Percentiles rank a stretch among this genome's conserved stretches.
Evolutionary conservation across 2,888 invertebrate genomes (phyloP).

Genomic region (Drosophila monieri): DNA sequence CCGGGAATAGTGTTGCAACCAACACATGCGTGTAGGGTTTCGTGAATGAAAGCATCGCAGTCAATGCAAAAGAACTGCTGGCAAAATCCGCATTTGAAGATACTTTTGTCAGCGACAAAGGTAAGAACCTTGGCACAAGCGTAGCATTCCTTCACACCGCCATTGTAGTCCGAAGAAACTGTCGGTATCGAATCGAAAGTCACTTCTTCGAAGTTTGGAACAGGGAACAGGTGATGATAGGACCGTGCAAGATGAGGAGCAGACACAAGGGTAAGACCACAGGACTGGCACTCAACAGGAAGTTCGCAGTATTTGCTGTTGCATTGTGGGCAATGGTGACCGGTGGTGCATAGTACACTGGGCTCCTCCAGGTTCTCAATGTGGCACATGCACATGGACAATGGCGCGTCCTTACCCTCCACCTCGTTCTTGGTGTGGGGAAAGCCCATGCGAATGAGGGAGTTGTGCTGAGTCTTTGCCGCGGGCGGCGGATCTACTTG

Average conservation of each 20-base stretch:
- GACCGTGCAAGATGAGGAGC: constrained; percentile 99
- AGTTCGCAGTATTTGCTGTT: constrained; percentile 98
- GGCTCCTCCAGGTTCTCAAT: constrained; percentile 90
- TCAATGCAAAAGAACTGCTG: constrained; percentile 93
- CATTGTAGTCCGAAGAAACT: constrained; percentile 80
- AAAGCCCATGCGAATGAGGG: constrained; percentile 98
- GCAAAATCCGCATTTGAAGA: constrained; percentile 93
- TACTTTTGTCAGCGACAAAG: constrained; percentile 88
- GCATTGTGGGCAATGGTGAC: constrained; percentile 97
- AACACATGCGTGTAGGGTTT: constrained; percentile 97
- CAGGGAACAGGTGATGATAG: constrained; percentile 98
- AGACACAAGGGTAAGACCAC: constrained; percentile 97
- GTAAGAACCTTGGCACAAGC: constrained; percentile 89
- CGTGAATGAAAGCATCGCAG: constrained; percentile 97
- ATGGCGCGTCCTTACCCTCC: constrained; percentile 87
- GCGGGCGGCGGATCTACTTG: constrained; percentile 90
- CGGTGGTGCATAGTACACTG: constrained; percentile 89
- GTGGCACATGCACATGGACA: constrained; percentile 97
- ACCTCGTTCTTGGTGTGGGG: constrained; percentile 89
- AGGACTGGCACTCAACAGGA: constrained; percentile 98
- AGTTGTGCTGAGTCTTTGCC: constrained; percentile 89
- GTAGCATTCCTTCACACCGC: constrained; percentile 87
- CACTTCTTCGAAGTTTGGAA: constrained; percentile 92
- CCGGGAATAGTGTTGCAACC: constrained; percentile 92
- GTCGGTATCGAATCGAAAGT: constrained; percentile 83